Evolutionary conservation across 2,113 vertebrate species (phyloP), one percentile per base, ranked within the genome.

Genomic region (Notothenia coriiceps): DNA sequence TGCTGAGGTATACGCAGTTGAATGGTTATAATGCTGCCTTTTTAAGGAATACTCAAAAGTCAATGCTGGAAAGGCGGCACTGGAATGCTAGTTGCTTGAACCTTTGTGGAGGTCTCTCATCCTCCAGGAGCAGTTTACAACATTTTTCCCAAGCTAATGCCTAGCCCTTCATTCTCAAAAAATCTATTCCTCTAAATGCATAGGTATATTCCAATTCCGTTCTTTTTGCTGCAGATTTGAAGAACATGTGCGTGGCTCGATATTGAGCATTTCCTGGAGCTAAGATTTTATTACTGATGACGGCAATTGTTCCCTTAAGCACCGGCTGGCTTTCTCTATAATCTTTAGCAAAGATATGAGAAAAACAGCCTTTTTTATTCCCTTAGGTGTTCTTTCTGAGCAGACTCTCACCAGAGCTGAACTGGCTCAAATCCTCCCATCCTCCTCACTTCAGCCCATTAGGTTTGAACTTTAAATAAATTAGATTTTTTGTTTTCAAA

Each of bases 291-390:
- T 77, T 70, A 79, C 33, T 61, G 57, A 67, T 20, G 62, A 56
- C 82, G 84, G 79, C 51, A 55, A 79, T 79, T 73, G 65, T n/a
- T 78, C 79, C 80, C 74, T 65, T 29, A 7, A 83, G 89, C 79
- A 17, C 71, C 79, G 64, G 76, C 84, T 86, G 79, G 82, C 82
- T 60, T 33, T 86, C 86, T 85, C 78, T 88, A 80, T 86, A 83
- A 90, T 91, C 88, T 90, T 90, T 55, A 29, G 75, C 77, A 82
- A 84, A 87, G 89, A 91, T 85, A 90, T 81, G 85, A 90, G 77
- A 71, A 85, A 82, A 91, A 85, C 86, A 82, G 67, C 62, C 70
- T 73, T 49, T 81, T 49, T 81, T 51, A 14, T 63, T 86, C 88
- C 90, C 87, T 1, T 55, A 86, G 86, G 89, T 75, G 71, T 29